These are phyloP conservation scores for Apodemus agrarius DNA, from an alignment of 2,797 vertebrate genomes.

Conservation along the genomic window DNA sequence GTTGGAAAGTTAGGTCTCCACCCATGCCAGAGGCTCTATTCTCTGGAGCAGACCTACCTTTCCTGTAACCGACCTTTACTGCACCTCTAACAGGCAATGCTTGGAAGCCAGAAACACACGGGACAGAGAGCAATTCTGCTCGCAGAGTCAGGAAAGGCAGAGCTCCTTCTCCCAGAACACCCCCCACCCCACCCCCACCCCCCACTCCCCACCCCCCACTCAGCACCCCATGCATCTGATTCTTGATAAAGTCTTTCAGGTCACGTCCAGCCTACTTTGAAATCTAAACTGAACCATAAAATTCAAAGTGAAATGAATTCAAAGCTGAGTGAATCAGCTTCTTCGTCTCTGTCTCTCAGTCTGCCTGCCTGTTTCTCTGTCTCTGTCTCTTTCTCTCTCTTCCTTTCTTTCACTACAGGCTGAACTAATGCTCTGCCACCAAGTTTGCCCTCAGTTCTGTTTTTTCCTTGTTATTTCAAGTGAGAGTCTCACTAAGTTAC, in stretches of 20 bases:
- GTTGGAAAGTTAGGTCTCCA: too few relatives aligned
- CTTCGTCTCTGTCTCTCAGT: neutral
- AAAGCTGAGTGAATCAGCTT: neutral
- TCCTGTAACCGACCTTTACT: neutral
- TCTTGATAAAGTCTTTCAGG: neutral
- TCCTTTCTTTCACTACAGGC: neutral
- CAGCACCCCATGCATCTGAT: neutral
- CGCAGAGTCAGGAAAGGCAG: neutral
- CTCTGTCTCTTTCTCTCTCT: neutral
- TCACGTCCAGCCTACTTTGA: neutral
- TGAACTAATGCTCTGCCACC: neutral
- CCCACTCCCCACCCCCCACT: neutral
- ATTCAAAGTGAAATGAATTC: conserved; percentile 59
- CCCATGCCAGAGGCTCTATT: neutral
- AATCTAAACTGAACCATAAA: conserved; percentile 28
- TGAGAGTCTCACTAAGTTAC: neutral
- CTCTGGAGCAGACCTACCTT: neutral
- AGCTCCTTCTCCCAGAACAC: neutral
- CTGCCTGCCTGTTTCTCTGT: neutral
- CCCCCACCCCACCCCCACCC: neutral
- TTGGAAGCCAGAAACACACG: neutral
- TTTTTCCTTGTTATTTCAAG: neutral
- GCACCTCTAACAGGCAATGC: too few relatives aligned
- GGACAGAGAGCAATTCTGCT: neutral
- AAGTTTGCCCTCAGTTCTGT: neutral